Conservation (phyloP, 2,113 vertebrate genomes). For the Candoia aspera region DNA sequence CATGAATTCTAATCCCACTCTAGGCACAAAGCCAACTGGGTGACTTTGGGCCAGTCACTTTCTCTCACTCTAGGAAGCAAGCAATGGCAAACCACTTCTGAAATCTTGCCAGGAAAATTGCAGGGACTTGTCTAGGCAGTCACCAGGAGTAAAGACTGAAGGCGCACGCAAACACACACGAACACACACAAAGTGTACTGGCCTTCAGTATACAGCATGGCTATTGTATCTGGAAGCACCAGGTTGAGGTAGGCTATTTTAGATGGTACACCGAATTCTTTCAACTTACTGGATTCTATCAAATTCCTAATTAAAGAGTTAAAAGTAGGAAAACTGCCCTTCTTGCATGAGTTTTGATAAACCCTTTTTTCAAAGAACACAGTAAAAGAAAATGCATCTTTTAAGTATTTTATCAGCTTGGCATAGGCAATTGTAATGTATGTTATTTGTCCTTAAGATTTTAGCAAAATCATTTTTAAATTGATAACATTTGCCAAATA, state of each 20-base stretch:
- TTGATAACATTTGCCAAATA: not conserved
- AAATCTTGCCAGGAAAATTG: not conserved
- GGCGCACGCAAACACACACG: no score
- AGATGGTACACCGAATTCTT: rapidly evolving
- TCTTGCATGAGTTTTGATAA: not conserved
- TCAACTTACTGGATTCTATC: not conserved
- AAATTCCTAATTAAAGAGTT: not conserved
- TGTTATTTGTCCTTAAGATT: slow-evolving; percentile 43
- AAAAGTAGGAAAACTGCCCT: not conserved
- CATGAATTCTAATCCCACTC: not conserved
- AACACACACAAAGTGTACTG: no score
- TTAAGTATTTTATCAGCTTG: slow-evolving; percentile 3
- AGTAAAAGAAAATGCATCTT: not conserved
- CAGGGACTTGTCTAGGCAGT: not conserved
- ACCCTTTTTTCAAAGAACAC: slow-evolving; percentile 5
- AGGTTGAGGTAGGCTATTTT: not conserved
- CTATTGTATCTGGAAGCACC: no score
- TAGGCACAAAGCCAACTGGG: not conserved
- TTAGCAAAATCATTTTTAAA: slow-evolving; percentile 14
- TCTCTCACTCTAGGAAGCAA: not conserved
- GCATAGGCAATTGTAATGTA: slow-evolving; percentile 3
- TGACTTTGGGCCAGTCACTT: not conserved
- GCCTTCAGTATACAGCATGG: no score
- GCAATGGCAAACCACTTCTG: not conserved
- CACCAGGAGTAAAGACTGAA: not conserved